Conservation (phyloP, 2,113 vertebrate genomes). For the Guaruba guarouba region DNA sequence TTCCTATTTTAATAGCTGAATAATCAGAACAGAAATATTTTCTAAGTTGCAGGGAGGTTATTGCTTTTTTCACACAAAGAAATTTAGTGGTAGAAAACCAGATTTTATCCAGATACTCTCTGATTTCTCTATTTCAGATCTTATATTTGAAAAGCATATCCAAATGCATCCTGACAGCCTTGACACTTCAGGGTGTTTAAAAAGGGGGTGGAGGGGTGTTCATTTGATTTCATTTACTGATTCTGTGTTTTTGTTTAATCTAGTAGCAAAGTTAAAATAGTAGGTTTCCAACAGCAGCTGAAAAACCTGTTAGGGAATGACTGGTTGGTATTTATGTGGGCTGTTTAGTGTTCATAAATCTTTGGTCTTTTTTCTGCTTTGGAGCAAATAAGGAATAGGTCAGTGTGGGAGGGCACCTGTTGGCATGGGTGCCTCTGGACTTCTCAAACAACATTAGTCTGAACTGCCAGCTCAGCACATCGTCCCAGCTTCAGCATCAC, state of each 20-base stretch:
- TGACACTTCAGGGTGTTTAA: background rate
- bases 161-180: conserved; percentile 56
- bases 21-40: conserved; percentile 67
- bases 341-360: background rate
- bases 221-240: background rate
- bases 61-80: conserved; percentile 62
- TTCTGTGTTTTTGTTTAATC: conserved; percentile 33
- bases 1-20: conserved; percentile 70
- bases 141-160: conserved; percentile 1
- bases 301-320: background rate
- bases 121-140: background rate
- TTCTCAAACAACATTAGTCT: background rate
- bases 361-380: background rate
- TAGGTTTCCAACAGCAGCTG: background rate
- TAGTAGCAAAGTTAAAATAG: background rate
- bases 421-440: background rate
- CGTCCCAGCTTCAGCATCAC: background rate
- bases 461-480: background rate
- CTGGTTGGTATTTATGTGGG: background rate
- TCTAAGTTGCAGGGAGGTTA: conserved; percentile 45
- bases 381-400: background rate
- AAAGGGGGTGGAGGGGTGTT: background rate
- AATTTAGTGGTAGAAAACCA: conserved; percentile 48
- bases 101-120: conserved; percentile 4
- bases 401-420: background rate